A percentile compares a stretch with the other conserved stretches of the same genome.
phyloP scores from a whole-genome alignment of 2,113 vertebrate species.

The Tragelaphus scriptus region DNA sequence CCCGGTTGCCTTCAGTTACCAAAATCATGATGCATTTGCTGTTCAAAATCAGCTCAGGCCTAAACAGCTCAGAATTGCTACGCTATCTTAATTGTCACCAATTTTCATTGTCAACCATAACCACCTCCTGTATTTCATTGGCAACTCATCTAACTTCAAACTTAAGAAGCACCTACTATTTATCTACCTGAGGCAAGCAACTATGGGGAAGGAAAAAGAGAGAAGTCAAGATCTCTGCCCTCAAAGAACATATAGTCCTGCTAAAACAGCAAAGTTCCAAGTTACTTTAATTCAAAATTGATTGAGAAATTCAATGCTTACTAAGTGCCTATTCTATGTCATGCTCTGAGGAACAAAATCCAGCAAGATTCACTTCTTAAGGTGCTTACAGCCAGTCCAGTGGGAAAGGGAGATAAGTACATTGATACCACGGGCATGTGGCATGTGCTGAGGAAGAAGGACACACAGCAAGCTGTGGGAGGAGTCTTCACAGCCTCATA shows the following conservation, averaged over 20 bases:
- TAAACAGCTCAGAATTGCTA: neutral
- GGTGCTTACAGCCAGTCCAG: neutral
- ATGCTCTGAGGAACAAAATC: neutral
- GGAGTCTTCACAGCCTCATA: neutral
- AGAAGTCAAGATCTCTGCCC: neutral
- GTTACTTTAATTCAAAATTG: neutral
- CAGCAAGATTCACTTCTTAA: neutral
- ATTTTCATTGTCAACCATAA: neutral
- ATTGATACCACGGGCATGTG: rapidly evolving
- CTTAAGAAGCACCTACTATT: neutral
- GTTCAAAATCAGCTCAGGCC: neutral
- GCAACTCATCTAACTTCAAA: neutral
- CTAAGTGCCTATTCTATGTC: neutral
- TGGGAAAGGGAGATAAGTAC: neutral
- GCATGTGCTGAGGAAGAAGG: neutral
- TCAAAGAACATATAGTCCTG: neutral
- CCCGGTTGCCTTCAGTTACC: neutral
- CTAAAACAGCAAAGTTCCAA: neutral
- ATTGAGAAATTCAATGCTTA: neutral
- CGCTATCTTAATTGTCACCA: neutral
- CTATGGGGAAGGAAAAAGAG: neutral
- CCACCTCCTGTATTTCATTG: neutral
- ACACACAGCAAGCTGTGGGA: neutral
- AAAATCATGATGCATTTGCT: neutral
- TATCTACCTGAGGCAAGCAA: neutral